Conservation (phyloP, 2,113 vertebrate genomes). For the Neofelis nebulosa region DNA sequence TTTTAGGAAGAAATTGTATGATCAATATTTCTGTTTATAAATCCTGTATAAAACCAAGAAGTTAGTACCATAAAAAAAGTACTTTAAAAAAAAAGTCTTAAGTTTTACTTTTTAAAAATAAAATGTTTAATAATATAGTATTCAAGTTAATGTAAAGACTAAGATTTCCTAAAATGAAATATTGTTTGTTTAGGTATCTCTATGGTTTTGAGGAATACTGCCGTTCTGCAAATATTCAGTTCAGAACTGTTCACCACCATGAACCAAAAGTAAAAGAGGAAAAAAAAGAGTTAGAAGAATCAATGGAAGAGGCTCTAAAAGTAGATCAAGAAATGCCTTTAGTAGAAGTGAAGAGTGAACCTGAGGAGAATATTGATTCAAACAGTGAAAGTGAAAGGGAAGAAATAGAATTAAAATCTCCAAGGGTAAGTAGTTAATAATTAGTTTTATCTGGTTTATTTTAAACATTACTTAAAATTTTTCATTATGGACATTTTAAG, state of each 20-base stretch:
- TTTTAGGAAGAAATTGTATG: constrained; percentile 8
- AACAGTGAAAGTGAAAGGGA: constrained; percentile 91
- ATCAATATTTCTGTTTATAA: constrained; percentile 21
- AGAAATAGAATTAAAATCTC: constrained; percentile 87
- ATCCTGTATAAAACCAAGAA: not conserved
- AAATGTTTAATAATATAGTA: not conserved
- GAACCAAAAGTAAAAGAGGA: constrained; percentile 87
- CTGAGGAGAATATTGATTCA: constrained; percentile 86
- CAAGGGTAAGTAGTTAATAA: constrained; percentile 87
- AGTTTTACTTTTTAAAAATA: not conserved
- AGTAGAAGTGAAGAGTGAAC: constrained; percentile 84
- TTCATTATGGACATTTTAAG: not conserved
- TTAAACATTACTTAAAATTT: not conserved
- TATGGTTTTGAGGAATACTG: constrained; percentile 99
- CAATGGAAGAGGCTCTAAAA: constrained; percentile 85
- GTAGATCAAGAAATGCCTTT: constrained; percentile 83
- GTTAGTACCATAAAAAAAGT: constrained; percentile 13
- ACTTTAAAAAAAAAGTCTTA: not conserved
- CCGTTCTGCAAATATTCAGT: constrained; percentile 95
- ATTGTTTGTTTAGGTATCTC: constrained; percentile 90
- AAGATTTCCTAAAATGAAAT: constrained; percentile 37
- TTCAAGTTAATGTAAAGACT: not conserved
- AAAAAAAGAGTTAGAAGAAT: constrained; percentile 80
- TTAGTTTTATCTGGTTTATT: not conserved
- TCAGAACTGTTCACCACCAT: constrained; percentile 98